Base-by-base conservation (phyloP, 2,888 invertebrate species). In the Pheosia gnoma region DNA sequence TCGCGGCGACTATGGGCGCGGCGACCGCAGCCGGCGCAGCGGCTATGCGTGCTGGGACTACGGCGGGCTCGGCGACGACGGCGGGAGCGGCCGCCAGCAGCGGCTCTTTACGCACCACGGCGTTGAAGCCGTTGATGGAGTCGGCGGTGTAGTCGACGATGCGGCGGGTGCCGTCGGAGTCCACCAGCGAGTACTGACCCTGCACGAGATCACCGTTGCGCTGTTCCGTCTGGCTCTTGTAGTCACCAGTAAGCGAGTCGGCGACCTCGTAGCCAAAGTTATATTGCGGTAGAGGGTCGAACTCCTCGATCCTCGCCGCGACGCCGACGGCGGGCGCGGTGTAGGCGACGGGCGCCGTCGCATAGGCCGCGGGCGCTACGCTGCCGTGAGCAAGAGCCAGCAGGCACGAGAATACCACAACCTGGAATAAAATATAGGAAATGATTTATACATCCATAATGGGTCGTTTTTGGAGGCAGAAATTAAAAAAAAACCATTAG, bases 211-310 rank as follows among this genome's bases (percentile, higher is more conserved):
- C 95, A 52, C 95, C 95, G 65, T 94, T 88, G 66, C 94, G 89
- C 63, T 94, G 89, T 74, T 95, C 95, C 43, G 81, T 82, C 71
- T 90, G 93, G 65, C 86, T 90, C 79, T 93, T 93, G 83, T 88
- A 91, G 74, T 93, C 93, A 0, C 93, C 93, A 61, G 93, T 91
- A 58, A 92, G 82, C 0, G 90, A 84, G 69, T 93, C 93, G 0
- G 89, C 88, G 25, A 93, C 93, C 54, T 88, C 81, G 71, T 93
- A 93, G 51, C 90, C 93, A 65, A 87, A 93, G 66, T 84, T 82
- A 84, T 96, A 96, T 79, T 95, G 95, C 0, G 95, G 95, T 57
- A 90, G 79, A 0, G 94, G 91, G 78, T 95, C 95, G 78, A 93
- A 94, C 63, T 94, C 87, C 65, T 90, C 91, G 3, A 90, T 74